Conservation (phyloP, 2,888 invertebrate genomes). For the Crioceris asparagi region DNA sequence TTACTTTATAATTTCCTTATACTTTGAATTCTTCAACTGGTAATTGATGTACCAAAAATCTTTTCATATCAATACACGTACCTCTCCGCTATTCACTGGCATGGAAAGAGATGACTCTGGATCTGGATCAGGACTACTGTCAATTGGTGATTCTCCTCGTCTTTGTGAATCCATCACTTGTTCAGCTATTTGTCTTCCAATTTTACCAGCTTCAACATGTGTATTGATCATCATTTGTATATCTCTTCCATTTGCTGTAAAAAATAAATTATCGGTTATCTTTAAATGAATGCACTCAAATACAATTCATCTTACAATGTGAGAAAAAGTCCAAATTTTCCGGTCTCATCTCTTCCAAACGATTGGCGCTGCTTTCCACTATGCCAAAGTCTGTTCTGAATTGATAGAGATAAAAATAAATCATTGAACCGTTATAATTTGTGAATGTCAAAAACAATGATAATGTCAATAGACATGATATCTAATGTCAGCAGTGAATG, state of each 20-base stretch:
- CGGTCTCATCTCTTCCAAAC: constrained; percentile 38
- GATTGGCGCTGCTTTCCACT: constrained; percentile 40
- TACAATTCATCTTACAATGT: constrained; percentile 39
- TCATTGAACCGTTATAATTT: too few species aligned
- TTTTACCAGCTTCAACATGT: constrained; percentile 73
- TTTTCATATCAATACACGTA: too few species aligned
- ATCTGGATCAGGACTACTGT: constrained; percentile 40
- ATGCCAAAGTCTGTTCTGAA: constrained; percentile 41
- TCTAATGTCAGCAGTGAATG: too few species aligned
- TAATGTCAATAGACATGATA: too few species aligned
- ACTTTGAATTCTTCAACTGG: too few species aligned
- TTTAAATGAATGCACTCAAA: neutral
- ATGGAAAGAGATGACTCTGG: constrained; percentile 29
- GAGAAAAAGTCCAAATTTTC: constrained; percentile 46
- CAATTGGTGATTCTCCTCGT: constrained; percentile 41
- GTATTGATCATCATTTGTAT: constrained; percentile 62
- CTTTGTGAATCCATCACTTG: constrained; percentile 55
- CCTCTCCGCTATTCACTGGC: constrained; percentile 31
- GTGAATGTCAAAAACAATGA: too few species aligned
- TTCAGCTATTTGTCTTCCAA: constrained; percentile 74
- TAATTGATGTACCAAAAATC: too few species aligned
- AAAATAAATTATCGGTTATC: constrained; percentile 3
- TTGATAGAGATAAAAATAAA: constrained; percentile 4
- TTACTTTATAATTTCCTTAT: too few species aligned
- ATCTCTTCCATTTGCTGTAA: constrained; percentile 44